Evolutionary conservation across 2,113 vertebrate genomes (phyloP).

Genomic region (Notothenia coriiceps): DNA sequence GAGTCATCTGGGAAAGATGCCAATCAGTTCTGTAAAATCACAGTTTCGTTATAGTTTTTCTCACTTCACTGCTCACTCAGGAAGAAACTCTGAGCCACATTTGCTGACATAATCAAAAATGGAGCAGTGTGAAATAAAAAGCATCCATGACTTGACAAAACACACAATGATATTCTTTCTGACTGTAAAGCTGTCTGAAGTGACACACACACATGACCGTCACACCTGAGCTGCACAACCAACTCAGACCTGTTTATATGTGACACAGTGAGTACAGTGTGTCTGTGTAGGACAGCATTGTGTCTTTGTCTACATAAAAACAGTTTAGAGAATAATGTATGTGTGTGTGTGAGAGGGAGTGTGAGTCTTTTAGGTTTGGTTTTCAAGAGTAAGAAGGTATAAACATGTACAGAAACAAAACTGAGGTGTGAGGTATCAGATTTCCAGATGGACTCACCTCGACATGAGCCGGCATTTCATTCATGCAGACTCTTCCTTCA

Average conservation of each 20-base stretch:
- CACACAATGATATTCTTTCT: background rate
- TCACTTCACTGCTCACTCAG: background rate
- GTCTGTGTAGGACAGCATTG: conserved; percentile 37
- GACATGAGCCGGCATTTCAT: background rate
- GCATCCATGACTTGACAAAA: background rate
- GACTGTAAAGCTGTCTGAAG: background rate
- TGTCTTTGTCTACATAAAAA: conserved; percentile 71
- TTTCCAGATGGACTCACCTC: conserved; percentile 28
- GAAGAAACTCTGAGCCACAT: conserved; percentile 5
- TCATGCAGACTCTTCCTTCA: background rate
- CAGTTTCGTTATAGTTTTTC: conserved; percentile 24
- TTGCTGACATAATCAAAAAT: conserved; percentile 55
- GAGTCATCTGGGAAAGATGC: conserved; percentile 2
- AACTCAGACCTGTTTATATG: conserved; percentile 59
- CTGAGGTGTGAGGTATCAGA: conserved; percentile 19
- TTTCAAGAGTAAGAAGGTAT: conserved; percentile 12
- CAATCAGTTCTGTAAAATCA: conserved; percentile 47
- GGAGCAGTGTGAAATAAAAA: conserved; percentile 32
- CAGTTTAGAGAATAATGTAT: conserved; percentile 25
- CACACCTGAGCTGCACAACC: conserved; percentile 49
- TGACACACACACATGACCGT: conserved; percentile 1
- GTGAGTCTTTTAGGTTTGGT: background rate
- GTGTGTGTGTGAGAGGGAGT: background rate
- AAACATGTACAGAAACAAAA: conserved; percentile 51
- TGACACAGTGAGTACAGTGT: conserved; percentile 56